These are phyloP conservation scores for Notolabrus celidotus DNA, from an alignment of 2,797 vertebrate species.

Conservation along the genomic window DNA sequence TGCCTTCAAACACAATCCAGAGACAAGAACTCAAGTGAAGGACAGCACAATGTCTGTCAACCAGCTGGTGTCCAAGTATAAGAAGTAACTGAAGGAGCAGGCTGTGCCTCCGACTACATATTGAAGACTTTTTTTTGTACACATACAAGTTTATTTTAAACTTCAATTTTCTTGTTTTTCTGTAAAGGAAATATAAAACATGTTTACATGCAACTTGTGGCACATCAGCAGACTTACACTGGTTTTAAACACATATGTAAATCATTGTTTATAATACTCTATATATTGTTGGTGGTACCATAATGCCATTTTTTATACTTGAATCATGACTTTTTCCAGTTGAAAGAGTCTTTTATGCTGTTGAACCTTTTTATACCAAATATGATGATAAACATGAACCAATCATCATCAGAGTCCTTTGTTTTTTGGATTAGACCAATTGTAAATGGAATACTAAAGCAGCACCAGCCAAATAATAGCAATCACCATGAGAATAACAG, in stretches of 20 bases:
- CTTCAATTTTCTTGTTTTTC: slow-evolving; percentile 28
- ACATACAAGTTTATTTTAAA: background rate
- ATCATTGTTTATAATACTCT: slow-evolving; percentile 10
- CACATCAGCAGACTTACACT: slow-evolving; percentile 43
- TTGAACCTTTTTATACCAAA: slow-evolving; percentile 52
- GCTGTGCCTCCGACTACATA: background rate
- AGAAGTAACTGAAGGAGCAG: slow-evolving; percentile 84
- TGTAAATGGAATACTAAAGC: slow-evolving; percentile 83
- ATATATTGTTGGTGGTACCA: slow-evolving; percentile 18
- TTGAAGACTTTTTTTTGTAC: slow-evolving; percentile 1
- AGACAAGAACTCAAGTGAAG: slow-evolving; percentile 88
- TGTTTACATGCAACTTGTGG: slow-evolving; percentile 45
- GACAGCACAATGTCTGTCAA: slow-evolving; percentile 83
- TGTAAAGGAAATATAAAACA: slow-evolving; percentile 37
- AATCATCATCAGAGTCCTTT: background rate
- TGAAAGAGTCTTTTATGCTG: slow-evolving; percentile 32
- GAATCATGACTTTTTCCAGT: slow-evolving; percentile 8
- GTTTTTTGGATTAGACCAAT: no score
- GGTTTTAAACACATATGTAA: slow-evolving; percentile 25
- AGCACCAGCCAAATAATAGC: slow-evolving; percentile 95
- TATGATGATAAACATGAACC: slow-evolving; percentile 21
- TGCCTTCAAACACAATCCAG: slow-evolving; percentile 92
- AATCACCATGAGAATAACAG: slow-evolving; percentile 95
- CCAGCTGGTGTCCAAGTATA: slow-evolving; percentile 89
- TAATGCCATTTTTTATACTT: slow-evolving; percentile 2